Conservation (phyloP, 2,888 invertebrate genomes). For the Onchidella celtica region DNA sequence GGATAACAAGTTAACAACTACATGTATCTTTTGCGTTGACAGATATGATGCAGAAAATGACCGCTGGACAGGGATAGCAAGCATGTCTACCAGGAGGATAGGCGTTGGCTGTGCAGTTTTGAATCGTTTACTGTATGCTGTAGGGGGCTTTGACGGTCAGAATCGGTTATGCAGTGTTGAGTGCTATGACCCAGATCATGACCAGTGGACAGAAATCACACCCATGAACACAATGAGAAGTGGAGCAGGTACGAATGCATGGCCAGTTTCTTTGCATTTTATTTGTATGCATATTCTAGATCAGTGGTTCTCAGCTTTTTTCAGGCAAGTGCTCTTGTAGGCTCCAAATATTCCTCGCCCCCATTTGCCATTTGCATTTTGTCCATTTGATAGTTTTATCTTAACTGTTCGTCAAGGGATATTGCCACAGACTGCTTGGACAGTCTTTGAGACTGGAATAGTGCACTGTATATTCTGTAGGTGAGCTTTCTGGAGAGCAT, state of each 20-base stretch:
- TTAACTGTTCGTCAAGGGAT: too few relatives aligned
- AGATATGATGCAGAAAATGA: conserved; percentile 94
- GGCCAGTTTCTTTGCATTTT: not conserved
- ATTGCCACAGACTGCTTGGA: too few relatives aligned
- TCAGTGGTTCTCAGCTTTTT: too few relatives aligned
- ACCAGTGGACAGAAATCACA: conserved; percentile 91
- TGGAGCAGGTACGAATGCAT: conserved; percentile 89
- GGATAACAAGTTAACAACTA: too few relatives aligned
- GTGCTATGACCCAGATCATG: conserved; percentile 95
- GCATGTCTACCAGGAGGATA: conserved; percentile 83
- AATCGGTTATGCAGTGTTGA: conserved; percentile 89
- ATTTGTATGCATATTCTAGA: too few relatives aligned
- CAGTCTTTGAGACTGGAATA: too few relatives aligned
- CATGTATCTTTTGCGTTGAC: too few relatives aligned
- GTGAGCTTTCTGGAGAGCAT: too few relatives aligned
- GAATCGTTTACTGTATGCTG: conserved; percentile 86
- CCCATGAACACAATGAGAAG: conserved; percentile 90
- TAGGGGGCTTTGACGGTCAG: conserved; percentile 93
- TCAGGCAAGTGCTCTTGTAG: not conserved
- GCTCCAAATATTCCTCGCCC: too few relatives aligned
- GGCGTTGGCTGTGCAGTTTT: conserved; percentile 86
- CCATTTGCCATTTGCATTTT: too few relatives aligned
- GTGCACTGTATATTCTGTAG: too few relatives aligned
- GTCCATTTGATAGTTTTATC: too few relatives aligned
- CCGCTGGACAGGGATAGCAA: conserved; percentile 87